Base-by-base conservation (phyloP, 2,113 vertebrate genomes). In the Chroicocephalus ridibundus region DNA sequence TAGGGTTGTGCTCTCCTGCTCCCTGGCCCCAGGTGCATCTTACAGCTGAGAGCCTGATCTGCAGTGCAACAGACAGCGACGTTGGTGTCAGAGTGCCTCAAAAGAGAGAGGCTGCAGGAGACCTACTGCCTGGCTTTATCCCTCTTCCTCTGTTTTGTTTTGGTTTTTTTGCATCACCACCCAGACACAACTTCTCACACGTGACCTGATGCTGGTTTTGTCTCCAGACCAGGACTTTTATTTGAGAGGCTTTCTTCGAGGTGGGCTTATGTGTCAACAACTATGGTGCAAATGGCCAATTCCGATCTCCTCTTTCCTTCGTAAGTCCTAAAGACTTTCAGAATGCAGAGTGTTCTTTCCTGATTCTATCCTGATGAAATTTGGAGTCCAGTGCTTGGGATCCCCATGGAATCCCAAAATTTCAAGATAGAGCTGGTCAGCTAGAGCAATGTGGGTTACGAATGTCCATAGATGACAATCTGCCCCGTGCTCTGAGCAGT, bases 401-500 rank as follows among this genome's bases (percentile, higher is more conserved):
- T 85, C 9, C 16, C 17, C 13, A 8, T 6, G 17, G 11, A 9
- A 1, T 1, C 12, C 14, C 34, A 51, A 5, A 1, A 22, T 49
- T 32, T 71, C 9, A 11, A 32, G 55, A 32, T 3, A 58, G 9
- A 70, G n/a, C 15, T 32, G 29, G 27, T 84, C 22, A 65, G 4
- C 17, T 54, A 44, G 26, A 71, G 42, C 29, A 58, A 3, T 15
- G 22, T 58, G 24, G 7, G 26, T 49, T 88, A 34, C 26, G 3
- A 1, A 52, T 15, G 25, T 17, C 16, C 13, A 7, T 10, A 75
- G 46, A 46, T 61, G 31, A 51, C 22, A 22, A 4, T 18, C 8
- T 71, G 21, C 3, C 15, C 0, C 0, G 13, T 68, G 47, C 22
- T 34, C 26, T 79, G 55, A 54, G 32, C 11, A 49, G 34, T n/a